phyloP scores from a whole-genome alignment of 1,140 invertebrate species.

The Matsumurasca onukii region DNA sequence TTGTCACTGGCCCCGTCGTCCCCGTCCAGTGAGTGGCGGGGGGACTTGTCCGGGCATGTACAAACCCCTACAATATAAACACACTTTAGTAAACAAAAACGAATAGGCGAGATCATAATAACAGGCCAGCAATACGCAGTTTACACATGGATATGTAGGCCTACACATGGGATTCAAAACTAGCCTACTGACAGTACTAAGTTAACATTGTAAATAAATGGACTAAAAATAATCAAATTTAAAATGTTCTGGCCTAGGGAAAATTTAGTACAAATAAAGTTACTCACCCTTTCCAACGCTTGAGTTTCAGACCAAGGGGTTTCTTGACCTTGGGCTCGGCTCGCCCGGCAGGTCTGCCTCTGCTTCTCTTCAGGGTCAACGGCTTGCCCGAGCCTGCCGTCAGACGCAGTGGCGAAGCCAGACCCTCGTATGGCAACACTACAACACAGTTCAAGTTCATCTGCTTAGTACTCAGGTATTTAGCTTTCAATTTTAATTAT shows the following conservation, averaged over 20 bases:
- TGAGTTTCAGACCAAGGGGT: constrained; percentile 42
- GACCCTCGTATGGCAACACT: constrained; percentile 38
- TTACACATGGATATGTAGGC: too few relatives aligned
- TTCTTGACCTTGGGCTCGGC: constrained; percentile 37
- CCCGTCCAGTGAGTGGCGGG: constrained; percentile 20
- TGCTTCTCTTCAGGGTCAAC: constrained; percentile 44
- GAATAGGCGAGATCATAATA: not conserved
- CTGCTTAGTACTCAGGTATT: not conserved
- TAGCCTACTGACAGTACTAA: too few relatives aligned
- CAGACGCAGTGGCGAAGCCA: constrained; percentile 39
- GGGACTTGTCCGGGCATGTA: constrained; percentile 32
- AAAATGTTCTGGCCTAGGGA: too few relatives aligned
- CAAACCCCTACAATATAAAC: constrained; percentile 24
- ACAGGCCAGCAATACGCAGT: too few relatives aligned
- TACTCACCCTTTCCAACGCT: constrained; percentile 43
- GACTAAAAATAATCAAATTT: too few relatives aligned
- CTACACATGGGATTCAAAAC: too few relatives aligned
- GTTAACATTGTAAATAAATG: too few relatives aligned
- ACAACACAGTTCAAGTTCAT: constrained; percentile 13
- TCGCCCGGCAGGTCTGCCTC: constrained; percentile 46
- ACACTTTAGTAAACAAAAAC: not conserved
- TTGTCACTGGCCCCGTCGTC: constrained; percentile 15
- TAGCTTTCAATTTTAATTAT: not conserved
- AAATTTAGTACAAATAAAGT: too few relatives aligned
- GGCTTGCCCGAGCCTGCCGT: constrained; percentile 41